A percentile compares a stretch with the other conserved stretches of the same genome.
These are phyloP conservation scores for Agrilus planipennis DNA, from an alignment of 1,140 invertebrate species.

Conservation along the genomic window DNA sequence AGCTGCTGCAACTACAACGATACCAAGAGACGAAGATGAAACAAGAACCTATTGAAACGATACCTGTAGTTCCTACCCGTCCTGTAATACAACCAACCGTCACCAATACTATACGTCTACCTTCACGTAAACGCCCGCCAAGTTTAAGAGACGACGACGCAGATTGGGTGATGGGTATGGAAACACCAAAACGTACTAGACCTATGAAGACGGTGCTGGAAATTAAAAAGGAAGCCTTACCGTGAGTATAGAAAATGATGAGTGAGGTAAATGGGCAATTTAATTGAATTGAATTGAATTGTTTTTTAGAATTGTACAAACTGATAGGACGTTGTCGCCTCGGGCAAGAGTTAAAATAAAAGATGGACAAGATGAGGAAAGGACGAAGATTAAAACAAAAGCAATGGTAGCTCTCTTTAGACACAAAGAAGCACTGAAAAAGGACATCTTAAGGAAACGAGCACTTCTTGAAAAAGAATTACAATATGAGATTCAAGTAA, in stretches of 20 bases:
- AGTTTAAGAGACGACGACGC: conserved; percentile 36
- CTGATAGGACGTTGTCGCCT: conserved; percentile 25
- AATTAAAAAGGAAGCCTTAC: conserved; percentile 20
- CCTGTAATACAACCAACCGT: conserved; percentile 17
- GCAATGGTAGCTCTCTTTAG: conserved; percentile 58
- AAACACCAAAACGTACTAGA: conserved; percentile 37
- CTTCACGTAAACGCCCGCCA: conserved; percentile 24
- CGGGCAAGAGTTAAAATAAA: conserved; percentile 22
- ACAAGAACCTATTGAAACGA: conserved; percentile 29
- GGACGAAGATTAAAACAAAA: conserved; percentile 44
- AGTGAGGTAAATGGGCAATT: too few relatives aligned
- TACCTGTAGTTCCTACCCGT: conserved; percentile 20
- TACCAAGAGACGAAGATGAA: conserved; percentile 76
- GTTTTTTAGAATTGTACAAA: too few relatives aligned
- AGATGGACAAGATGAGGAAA: conserved; percentile 36
- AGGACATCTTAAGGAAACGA: conserved; percentile 85
- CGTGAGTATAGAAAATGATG: conserved; percentile 23
- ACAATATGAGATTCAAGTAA: conserved; percentile 77
- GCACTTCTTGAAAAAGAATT: conserved; percentile 83
- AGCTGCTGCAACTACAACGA: conserved; percentile 73
- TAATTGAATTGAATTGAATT: too few relatives aligned
- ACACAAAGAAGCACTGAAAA: conserved; percentile 86
- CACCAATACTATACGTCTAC: conserved; percentile 9
- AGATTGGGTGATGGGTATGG: conserved; percentile 46
- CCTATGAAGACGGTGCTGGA: conserved; percentile 20